Evolutionary conservation across 2,888 invertebrate species (phyloP).

Genomic region (Ennomos erosarius): DNA sequence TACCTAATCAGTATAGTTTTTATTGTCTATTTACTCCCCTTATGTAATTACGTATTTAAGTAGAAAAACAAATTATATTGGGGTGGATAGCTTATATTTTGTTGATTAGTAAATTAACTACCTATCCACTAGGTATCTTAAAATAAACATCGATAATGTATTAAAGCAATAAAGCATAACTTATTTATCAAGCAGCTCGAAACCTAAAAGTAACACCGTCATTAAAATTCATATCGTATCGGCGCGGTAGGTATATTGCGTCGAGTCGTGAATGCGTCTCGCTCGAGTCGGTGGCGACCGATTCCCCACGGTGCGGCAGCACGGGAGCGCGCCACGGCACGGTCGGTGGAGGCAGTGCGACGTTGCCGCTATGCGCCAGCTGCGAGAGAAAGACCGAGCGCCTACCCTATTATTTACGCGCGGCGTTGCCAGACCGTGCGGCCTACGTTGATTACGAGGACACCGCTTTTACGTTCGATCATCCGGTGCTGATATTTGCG

Average conservation of each 20-base stretch:
- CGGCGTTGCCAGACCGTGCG: slow-evolving; percentile 80
- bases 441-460: slow-evolving; percentile 86
- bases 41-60: slow-evolving; percentile 23
- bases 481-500: slow-evolving; percentile 68
- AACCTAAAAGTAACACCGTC: slow-evolving; percentile 58
- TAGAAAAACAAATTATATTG: slow-evolving; percentile 24
- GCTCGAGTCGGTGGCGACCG: slow-evolving; percentile 60
- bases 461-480: slow-evolving; percentile 84
- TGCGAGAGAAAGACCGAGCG: slow-evolving; percentile 84
- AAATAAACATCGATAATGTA: slow-evolving; percentile 1
- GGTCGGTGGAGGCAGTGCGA: slow-evolving; percentile 70
- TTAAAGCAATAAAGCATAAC: slow-evolving; percentile 27
- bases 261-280: slow-evolving; percentile 69
- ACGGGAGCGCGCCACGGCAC: slow-evolving; percentile 56
- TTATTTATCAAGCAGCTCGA: slow-evolving; percentile 41
- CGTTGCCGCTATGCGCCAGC: slow-evolving; percentile 83
- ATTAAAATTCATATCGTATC: slow-evolving; percentile 62
- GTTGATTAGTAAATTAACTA: slow-evolving; percentile 1
- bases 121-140: neutral
- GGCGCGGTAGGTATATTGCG: slow-evolving; percentile 77
- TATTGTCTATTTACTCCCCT: neutral
- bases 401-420: slow-evolving; percentile 85
- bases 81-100: slow-evolving; percentile 9
- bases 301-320: slow-evolving; percentile 60
- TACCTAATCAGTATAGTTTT: neutral